Conservation (phyloP, 2,797 vertebrate genomes). For the Margarornis squamiger region DNA sequence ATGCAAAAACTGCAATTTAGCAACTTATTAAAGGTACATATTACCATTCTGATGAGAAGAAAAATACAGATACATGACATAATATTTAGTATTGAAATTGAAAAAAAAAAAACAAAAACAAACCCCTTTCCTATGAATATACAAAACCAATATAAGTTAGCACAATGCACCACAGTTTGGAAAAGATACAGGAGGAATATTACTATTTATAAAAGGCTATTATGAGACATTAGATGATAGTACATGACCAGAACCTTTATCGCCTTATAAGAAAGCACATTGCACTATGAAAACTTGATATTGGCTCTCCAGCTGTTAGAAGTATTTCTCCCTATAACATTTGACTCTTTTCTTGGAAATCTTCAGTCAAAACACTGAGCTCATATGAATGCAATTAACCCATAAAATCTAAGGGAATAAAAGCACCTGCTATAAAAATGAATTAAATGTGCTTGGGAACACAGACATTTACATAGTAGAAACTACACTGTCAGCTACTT, state of each 20-base stretch:
- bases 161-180: background rate
- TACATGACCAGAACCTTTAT: background rate
- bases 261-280: background rate
- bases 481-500: conserved; percentile 33
- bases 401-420: background rate
- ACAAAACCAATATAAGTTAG: background rate
- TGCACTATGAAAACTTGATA: background rate
- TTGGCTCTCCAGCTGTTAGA: background rate
- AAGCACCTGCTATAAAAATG: background rate
- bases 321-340: background rate
- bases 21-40: background rate
- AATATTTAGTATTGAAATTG: background rate
- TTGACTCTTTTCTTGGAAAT: background rate
- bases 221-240: background rate
- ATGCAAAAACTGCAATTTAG: background rate
- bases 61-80: background rate
- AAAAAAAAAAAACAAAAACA: background rate
- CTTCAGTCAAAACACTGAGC: background rate
- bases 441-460: background rate
- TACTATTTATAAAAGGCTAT: background rate
- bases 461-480: background rate
- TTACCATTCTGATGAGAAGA: background rate
- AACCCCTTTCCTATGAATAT: background rate
- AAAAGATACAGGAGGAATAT: background rate
- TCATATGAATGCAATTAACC: background rate